Evolutionary conservation across 2,113 vertebrate species (phyloP).

Genomic region (Lophotis ruficrista): DNA sequence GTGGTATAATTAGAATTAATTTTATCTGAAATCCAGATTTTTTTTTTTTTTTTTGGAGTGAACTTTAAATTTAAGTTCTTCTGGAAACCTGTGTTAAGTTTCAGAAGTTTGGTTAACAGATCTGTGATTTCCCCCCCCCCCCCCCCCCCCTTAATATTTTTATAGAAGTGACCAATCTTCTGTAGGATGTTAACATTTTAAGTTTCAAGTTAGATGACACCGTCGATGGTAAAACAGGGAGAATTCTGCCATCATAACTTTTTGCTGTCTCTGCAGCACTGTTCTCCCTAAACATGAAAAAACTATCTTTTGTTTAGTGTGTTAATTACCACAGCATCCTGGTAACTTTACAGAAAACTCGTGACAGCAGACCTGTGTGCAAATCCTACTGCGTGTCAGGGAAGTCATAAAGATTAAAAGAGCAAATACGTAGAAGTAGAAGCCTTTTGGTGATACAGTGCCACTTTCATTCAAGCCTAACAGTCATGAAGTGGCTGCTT

Average conservation of each 20-base stretch:
- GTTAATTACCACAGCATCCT: not conserved
- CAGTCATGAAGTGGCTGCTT: not conserved
- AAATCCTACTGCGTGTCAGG: not conserved
- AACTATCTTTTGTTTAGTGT: not conserved
- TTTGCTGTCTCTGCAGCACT: not conserved
- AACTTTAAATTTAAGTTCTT: not conserved
- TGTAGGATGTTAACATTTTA: not conserved
- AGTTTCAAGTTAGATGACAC: not conserved
- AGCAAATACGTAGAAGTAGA: not conserved
- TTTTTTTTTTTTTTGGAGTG: not conserved
- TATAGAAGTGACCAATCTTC: not conserved
- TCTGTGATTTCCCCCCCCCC: not conserved
- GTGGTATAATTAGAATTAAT: not conserved
- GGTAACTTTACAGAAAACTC: not conserved
- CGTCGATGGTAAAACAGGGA: not conserved
- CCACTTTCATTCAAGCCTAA: not conserved
- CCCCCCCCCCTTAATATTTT: not conserved
- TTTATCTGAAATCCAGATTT: not conserved
- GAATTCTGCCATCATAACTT: not conserved
- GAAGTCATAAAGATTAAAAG: not conserved
- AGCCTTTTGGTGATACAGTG: not conserved
- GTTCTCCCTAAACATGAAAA: not conserved
- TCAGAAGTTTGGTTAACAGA: not conserved
- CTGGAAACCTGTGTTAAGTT: not conserved
- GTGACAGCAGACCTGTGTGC: not conserved